Evolutionary conservation across 2,888 invertebrate genomes (phyloP), one percentile per base, ranked within the genome.

Genomic region (Tromatobia lineatoria): DNA sequence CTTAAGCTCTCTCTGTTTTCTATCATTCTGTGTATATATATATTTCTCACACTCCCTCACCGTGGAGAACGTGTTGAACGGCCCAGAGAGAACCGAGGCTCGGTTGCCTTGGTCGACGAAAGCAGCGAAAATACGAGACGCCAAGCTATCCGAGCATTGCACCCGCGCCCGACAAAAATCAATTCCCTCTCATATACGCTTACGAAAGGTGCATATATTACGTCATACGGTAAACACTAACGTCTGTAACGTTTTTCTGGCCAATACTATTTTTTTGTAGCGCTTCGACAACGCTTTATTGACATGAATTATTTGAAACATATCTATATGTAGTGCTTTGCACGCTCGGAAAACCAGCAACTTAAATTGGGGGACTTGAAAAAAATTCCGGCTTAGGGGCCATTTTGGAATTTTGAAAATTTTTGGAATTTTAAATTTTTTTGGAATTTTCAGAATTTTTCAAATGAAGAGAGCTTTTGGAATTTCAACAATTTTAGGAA

Each of bases 1-100:
- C 73, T 76, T 42, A 64, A 50, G 11, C 42, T 45, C 64, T 79
- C 75, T 11, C 67, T 78, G 23, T 73, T 67, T 42, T 11, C 70
- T 15, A 38, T 61, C 18, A 1, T 50, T 50, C 20, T 61, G 15
- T 50, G 59, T 52, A 20, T 76, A 66, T 54, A 18, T 75, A 45
- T 52, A 57, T 80, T 66, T 74, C 45, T 52, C 66, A 57, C 66
- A 71, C 34, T 54, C 47, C 3, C 52, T n/a, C 67, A 7, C 13
- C 4, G 6, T n/a, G 10, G 25, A 59, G 45, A 59, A 38, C 29
- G 29, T 59, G 57, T 45, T 52, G 20, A 20, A 38, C 42, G 29
- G n/a, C 8, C 42, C 23, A 25, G 71, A 20, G 42, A 59, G 13
- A 57, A 20, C 52, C 50, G 57, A 42, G 45, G n/a, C 18, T 25